Evolutionary conservation across 2,888 invertebrate species (phyloP).

Genomic region (Hirtodrosophila cameraria): DNA sequence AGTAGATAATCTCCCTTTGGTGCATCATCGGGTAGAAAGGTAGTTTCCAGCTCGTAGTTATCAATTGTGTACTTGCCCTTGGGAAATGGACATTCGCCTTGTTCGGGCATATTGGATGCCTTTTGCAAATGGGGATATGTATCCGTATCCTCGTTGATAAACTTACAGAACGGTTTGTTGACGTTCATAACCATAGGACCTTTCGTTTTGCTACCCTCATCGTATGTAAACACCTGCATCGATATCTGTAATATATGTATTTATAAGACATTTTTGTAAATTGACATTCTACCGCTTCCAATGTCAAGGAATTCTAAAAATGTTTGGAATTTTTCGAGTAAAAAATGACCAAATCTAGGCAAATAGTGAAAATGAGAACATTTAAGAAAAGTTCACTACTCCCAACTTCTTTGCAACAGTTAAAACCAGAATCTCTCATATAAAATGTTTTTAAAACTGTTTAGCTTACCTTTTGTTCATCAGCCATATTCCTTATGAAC

Average conservation of each 20-base stretch:
- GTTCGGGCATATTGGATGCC: conserved; percentile 66
- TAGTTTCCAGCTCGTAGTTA: conserved; percentile 66
- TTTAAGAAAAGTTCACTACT: too few relatives aligned
- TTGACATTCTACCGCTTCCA: too few relatives aligned
- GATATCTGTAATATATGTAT: conserved; percentile 38
- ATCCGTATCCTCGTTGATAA: conserved; percentile 60
- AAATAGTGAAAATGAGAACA: too few relatives aligned
- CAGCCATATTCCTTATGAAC: conserved; percentile 66
- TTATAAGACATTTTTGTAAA: background rate
- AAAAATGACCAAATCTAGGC: too few relatives aligned
- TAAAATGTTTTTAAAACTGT: background rate
- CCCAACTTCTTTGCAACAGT: too few relatives aligned
- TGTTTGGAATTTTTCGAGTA: too few relatives aligned
- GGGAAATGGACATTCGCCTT: conserved; percentile 66
- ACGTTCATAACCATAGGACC: conserved; percentile 61
- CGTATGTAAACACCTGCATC: conserved; percentile 60
- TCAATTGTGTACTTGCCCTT: conserved; percentile 69
- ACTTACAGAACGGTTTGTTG: conserved; percentile 67
- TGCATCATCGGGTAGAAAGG: conserved; percentile 63
- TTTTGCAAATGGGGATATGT: conserved; percentile 66
- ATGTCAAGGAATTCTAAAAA: too few relatives aligned
- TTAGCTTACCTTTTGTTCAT: conserved; percentile 63
- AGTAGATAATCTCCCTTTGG: conserved; percentile 74
- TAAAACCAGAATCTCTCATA: too few relatives aligned
- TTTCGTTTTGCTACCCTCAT: conserved; percentile 40